These are phyloP conservation scores for Polietes domitor DNA, from an alignment of 2,888 invertebrate species.

Conservation along the genomic window DNA sequence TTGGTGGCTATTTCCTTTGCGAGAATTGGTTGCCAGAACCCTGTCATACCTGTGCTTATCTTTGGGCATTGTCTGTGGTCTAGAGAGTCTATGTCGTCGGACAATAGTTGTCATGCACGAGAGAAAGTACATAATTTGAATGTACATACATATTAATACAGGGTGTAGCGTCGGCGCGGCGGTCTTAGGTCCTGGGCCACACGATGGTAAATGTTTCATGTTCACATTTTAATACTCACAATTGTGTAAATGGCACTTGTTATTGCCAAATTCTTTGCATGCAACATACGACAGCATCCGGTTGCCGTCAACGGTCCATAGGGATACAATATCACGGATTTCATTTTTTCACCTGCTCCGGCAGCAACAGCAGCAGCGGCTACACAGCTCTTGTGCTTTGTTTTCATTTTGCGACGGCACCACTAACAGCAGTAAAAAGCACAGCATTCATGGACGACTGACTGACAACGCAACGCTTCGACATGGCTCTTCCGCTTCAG, in stretches of 20 bases:
- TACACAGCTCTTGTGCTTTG: constrained; percentile 73
- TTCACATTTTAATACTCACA: constrained; percentile 82
- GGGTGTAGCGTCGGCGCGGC: no score
- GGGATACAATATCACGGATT: constrained; percentile 82
- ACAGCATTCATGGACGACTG: neutral
- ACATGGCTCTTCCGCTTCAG: constrained; percentile 59
- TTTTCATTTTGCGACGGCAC: constrained; percentile 72
- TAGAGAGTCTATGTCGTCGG: no score
- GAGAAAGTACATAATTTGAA: no score
- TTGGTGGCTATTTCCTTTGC: no score
- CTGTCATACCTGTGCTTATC: no score
- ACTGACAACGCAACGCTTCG: constrained; percentile 32
- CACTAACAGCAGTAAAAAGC: neutral
- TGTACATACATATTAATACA: no score
- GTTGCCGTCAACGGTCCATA: constrained; percentile 81
- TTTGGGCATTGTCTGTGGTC: no score
- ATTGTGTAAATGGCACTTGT: constrained; percentile 88
- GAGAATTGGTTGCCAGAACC: no score
- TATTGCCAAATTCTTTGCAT: constrained; percentile 88
- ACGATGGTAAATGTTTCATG: neutral
- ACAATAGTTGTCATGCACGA: no score
- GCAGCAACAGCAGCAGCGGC: constrained; percentile 71
- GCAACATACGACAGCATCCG: constrained; percentile 85
- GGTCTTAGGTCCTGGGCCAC: no score
- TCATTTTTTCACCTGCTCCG: constrained; percentile 80